A percentile compares a stretch with the other conserved stretches of the same genome.
phyloP scores from a whole-genome alignment of 2,888 invertebrate species.

The Sminthurinus aureus region DNA sequence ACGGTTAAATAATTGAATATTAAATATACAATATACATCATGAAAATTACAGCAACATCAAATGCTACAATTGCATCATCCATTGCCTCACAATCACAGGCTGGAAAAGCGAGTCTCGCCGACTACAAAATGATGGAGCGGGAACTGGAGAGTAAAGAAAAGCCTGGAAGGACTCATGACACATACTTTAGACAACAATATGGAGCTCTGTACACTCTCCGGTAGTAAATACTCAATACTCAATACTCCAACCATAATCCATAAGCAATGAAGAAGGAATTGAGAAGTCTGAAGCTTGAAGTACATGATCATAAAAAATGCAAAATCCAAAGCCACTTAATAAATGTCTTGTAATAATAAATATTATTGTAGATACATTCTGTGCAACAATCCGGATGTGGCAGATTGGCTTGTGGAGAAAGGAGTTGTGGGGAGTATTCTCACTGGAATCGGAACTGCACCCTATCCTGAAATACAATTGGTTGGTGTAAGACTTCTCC shows the following conservation, averaged over 20 bases:
- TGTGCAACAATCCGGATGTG: conserved; percentile 48
- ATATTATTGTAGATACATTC: conserved; percentile 43
- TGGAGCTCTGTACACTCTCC: conserved; percentile 26
- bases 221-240: not conserved
- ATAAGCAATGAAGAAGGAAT: too few species aligned
- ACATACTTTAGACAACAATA: conserved; percentile 34
- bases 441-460: conserved; percentile 37
- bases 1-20: not conserved
- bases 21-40: not conserved
- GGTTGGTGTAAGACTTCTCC: conserved; percentile 28
- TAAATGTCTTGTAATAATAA: not conserved
- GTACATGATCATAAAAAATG: not conserved
- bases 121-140: conserved; percentile 29
- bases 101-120: not conserved
- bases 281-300: too few species aligned
- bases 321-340: too few species aligned
- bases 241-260: not conserved
- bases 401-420: conserved; percentile 42
- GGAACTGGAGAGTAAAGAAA: not conserved
- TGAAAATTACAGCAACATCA: not conserved
- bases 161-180: conserved; percentile 6
- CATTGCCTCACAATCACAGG: not conserved
- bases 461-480: conserved; percentile 33
- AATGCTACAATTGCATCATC: not conserved
- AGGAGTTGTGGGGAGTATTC: conserved; percentile 39